phyloP scores from a whole-genome alignment of 2,888 invertebrate genomes.

The Automeris io region DNA sequence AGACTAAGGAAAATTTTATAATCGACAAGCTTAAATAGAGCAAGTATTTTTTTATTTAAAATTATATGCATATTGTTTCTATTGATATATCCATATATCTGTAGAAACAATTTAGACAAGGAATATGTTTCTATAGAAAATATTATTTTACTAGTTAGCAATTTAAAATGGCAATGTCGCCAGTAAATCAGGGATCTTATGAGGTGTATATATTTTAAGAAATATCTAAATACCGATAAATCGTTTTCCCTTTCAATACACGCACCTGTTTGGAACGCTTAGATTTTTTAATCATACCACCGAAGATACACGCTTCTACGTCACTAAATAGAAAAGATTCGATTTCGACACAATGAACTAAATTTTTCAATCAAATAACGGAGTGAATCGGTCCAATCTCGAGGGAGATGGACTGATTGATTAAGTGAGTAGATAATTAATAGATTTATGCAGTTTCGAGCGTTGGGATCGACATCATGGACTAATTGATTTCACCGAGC shows the following conservation, averaged over 20 bases:
- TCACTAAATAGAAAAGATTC: conserved; percentile 1
- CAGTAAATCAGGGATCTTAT: no score
- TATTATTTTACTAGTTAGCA: no score
- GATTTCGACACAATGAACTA: conserved; percentile 24
- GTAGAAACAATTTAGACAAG: no score
- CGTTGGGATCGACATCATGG: conserved; percentile 47
- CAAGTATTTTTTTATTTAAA: no score
- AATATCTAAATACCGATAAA: neutral
- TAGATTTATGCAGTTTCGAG: conserved; percentile 37
- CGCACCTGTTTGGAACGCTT: neutral
- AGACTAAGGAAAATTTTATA: conserved; percentile 8
- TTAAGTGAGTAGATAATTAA: conserved; percentile 57
- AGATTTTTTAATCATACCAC: neutral
- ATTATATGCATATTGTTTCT: no score
- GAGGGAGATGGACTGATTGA: conserved; percentile 43
- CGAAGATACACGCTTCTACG: neutral
- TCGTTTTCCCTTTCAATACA: neutral
- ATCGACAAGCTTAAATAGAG: no score
- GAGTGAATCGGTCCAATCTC: conserved; percentile 30
- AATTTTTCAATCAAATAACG: conserved; percentile 28
- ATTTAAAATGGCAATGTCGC: no score
- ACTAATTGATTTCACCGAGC: conserved; percentile 64
- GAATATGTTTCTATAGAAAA: no score
- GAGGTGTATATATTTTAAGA: no score
- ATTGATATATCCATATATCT: no score